A percentile compares a stretch with the other conserved stretches of the same genome.
Conservation (phyloP, 2,888 invertebrate species). For the Linnaemya vulpina region DNA sequence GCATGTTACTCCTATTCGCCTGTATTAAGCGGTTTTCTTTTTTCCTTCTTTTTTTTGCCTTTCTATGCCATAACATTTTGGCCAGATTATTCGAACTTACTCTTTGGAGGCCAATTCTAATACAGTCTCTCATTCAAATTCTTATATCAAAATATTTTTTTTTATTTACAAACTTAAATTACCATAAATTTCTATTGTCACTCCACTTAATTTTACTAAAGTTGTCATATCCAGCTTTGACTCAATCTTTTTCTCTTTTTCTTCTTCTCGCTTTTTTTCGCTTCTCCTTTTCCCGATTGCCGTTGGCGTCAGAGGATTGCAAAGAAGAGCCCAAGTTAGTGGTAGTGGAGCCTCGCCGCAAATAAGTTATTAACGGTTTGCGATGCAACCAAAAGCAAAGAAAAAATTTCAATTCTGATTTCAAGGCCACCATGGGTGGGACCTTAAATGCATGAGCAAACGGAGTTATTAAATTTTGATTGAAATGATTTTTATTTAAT, state of each 20-base stretch:
- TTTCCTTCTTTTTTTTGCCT: not conserved
- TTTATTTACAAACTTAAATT: constrained; percentile 49
- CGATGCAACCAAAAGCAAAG: constrained; percentile 76
- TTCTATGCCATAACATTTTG: not conserved
- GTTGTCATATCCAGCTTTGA: constrained; percentile 17
- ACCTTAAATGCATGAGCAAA: constrained; percentile 72
- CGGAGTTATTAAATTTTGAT: not conserved
- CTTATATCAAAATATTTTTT: not conserved
- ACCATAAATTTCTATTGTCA: constrained; percentile 35
- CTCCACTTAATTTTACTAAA: constrained; percentile 19
- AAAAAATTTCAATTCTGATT: constrained; percentile 76
- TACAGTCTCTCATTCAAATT: not conserved
- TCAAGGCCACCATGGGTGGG: constrained; percentile 74
- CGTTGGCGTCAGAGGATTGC: constrained; percentile 70
- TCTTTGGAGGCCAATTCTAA: not conserved
- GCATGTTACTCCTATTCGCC: not conserved
- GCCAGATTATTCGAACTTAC: constrained; percentile 43
- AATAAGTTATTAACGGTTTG: constrained; percentile 76
- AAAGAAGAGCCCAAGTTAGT: constrained; percentile 76
- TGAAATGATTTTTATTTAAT: not conserved
- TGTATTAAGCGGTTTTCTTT: not conserved
- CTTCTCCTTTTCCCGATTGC: constrained; percentile 70
- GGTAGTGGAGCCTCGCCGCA: constrained; percentile 75
- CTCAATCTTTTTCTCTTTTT: constrained; percentile 43
- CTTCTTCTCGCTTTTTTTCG: constrained; percentile 68